These are phyloP conservation scores for Hydropotes inermis DNA, from an alignment of 2,113 vertebrate species.

Conservation along the genomic window DNA sequence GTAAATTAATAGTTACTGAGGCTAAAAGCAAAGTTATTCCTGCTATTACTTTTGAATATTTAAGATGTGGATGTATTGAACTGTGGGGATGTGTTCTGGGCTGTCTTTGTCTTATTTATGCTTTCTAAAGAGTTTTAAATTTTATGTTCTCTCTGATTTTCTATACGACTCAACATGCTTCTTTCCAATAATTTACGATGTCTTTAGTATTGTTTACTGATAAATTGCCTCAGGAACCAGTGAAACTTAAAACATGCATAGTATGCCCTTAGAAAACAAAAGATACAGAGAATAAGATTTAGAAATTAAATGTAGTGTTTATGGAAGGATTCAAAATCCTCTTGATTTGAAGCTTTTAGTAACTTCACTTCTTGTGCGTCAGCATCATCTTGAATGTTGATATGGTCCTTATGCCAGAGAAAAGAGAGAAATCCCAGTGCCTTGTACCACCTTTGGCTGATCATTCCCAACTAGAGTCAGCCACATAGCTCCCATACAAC, in stretches of 20 bases:
- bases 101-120: neutral
- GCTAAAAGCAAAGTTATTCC: conserved; percentile 24
- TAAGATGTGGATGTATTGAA: neutral
- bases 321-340: conserved; percentile 57
- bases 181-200: neutral
- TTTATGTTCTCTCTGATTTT: conserved; percentile 19
- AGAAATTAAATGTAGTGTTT: conserved; percentile 65
- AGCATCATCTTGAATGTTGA: neutral
- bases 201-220: neutral
- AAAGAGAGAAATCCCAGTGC: conserved; percentile 40
- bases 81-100: neutral
- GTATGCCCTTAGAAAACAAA: conserved; percentile 60
- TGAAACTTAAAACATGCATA: conserved; percentile 58
- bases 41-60: conserved; percentile 30
- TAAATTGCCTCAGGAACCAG: neutral
- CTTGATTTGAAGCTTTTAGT: conserved; percentile 57
- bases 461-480: neutral
- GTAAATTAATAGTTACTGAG: neutral
- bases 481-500: neutral
- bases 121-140: neutral
- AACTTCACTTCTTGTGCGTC: conserved; percentile 70
- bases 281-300: conserved; percentile 57
- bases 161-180: neutral
- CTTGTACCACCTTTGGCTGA: neutral
- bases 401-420: conserved; percentile 29